A percentile compares a stretch with the other conserved stretches of the same genome.
phyloP scores from a whole-genome alignment of 2,888 invertebrate species.

The Conops quadrifasciatus region DNA sequence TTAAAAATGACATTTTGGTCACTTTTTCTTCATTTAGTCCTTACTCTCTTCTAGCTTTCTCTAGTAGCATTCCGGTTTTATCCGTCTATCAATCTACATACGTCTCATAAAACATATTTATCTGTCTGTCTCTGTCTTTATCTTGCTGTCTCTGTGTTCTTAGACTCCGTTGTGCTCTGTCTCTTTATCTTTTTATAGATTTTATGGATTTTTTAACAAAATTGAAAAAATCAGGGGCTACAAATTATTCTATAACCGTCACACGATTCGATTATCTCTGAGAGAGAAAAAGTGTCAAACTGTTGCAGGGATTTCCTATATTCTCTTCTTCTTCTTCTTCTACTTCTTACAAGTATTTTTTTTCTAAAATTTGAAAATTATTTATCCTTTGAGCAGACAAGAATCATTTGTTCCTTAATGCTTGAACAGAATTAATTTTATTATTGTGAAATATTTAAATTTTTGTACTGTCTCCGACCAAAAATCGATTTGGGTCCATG shows the following conservation, averaged over 20 bases:
- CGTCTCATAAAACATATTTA: neutral
- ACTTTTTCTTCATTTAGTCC: neutral
- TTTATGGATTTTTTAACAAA: too few relatives aligned
- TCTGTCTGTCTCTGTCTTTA: constrained; percentile 9
- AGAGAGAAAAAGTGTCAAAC: neutral
- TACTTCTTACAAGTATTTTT: neutral
- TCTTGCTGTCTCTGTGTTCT: neutral
- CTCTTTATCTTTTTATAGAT: neutral
- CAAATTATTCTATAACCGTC: too few relatives aligned
- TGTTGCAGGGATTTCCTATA: neutral
- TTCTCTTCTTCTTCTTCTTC: neutral
- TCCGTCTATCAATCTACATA: neutral
- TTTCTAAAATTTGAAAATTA: too few relatives aligned
- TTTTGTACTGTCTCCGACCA: too few relatives aligned
- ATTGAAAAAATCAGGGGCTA: too few relatives aligned
- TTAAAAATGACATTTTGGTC: neutral
- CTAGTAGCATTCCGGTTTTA: neutral
- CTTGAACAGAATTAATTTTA: too few relatives aligned
- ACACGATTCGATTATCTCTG: neutral
- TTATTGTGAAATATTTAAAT: too few relatives aligned
- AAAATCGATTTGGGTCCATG: neutral
- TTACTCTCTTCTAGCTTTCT: neutral
- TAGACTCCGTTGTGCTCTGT: too few relatives aligned
- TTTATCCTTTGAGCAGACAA: too few relatives aligned
- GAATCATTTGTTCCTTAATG: too few relatives aligned